Conservation (phyloP, 2,797 vertebrate species). For the Gymnodraco acuticeps region DNA sequence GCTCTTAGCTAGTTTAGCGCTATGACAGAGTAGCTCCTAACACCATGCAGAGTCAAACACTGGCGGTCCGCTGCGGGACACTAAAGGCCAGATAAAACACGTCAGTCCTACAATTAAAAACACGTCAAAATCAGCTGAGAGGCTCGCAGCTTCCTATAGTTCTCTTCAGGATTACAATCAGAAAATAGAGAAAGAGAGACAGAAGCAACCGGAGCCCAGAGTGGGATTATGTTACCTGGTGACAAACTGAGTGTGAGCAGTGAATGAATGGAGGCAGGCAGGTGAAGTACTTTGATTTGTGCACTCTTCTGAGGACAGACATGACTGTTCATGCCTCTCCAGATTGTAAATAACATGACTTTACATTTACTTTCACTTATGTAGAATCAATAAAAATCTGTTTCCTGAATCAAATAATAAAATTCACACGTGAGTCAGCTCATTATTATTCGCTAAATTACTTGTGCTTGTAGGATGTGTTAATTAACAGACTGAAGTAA, state of each 20-base stretch:
- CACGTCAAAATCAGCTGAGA: slow-evolving; percentile 22
- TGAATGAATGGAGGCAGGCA: slow-evolving; percentile 15
- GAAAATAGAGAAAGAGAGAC: slow-evolving; percentile 36
- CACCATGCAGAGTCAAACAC: slow-evolving; percentile 55
- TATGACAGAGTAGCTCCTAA: slow-evolving; percentile 46
- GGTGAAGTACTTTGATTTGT: slow-evolving; percentile 11
- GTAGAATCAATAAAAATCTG: background rate
- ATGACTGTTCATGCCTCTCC: background rate
- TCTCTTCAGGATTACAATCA: slow-evolving; percentile 34
- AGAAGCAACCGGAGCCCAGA: slow-evolving; percentile 46
- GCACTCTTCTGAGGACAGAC: background rate
- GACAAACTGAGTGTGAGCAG: background rate
- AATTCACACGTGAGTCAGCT: background rate
- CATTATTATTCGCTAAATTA: slow-evolving; percentile 2
- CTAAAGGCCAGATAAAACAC: slow-evolving; percentile 48
- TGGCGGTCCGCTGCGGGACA: slow-evolving; percentile 40
- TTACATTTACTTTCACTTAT: slow-evolving; percentile 24
- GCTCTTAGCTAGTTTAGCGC: slow-evolving; percentile 37
- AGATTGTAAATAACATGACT: background rate
- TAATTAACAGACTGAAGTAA: slow-evolving; percentile 31
- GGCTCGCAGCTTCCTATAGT: slow-evolving; percentile 34
- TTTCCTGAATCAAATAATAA: background rate
- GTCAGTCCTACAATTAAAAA: slow-evolving; percentile 39
- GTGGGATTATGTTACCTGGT: slow-evolving; percentile 29
- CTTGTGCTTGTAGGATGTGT: slow-evolving; percentile 39